phyloP scores from a whole-genome alignment of 2,113 vertebrate genomes.

The Boleophthalmus pectinirostris region DNA sequence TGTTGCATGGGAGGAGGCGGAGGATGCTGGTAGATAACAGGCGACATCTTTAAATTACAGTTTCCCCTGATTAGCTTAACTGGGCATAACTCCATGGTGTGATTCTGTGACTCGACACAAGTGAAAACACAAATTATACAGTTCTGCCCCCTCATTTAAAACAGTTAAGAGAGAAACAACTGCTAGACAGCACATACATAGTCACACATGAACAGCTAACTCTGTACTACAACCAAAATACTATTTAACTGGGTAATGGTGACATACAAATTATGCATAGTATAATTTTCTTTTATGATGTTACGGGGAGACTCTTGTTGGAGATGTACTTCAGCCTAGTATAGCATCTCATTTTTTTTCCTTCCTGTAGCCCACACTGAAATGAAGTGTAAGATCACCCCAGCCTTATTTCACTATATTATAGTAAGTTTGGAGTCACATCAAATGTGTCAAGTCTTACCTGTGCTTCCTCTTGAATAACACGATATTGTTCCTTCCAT shows the following conservation, averaged over 20 bases:
- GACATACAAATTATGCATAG: no score
- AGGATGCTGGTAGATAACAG: slow-evolving; percentile 55
- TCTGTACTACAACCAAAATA: slow-evolving; percentile 11
- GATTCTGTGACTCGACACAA: slow-evolving; percentile 62
- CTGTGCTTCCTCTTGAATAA: slow-evolving; percentile 96
- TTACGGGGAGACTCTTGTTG: no score
- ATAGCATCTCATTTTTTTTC: no score
- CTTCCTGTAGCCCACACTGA: no score
- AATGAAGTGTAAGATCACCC: no score
- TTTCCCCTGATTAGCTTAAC: slow-evolving; percentile 67
- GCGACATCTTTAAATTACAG: slow-evolving; percentile 73
- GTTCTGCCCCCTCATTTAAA: slow-evolving; percentile 49
- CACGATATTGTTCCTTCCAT: slow-evolving; percentile 96
- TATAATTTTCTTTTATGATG: no score
- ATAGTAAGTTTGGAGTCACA: not conserved
- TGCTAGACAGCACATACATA: slow-evolving; percentile 17
- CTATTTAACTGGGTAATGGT: not conserved
- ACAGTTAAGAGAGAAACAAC: slow-evolving; percentile 40
- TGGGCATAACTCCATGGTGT: slow-evolving; percentile 61
- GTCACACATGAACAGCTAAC: slow-evolving; percentile 16
- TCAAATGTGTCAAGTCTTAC: slow-evolving; percentile 64
- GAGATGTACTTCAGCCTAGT: no score
- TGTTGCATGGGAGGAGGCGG: slow-evolving; percentile 51
- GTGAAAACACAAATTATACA: slow-evolving; percentile 62
- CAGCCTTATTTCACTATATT: no score